Percentiles rank a stretch among this genome's conserved stretches.
phyloP scores from a whole-genome alignment of 2,113 vertebrate species.

The Paratilapia polleni region DNA sequence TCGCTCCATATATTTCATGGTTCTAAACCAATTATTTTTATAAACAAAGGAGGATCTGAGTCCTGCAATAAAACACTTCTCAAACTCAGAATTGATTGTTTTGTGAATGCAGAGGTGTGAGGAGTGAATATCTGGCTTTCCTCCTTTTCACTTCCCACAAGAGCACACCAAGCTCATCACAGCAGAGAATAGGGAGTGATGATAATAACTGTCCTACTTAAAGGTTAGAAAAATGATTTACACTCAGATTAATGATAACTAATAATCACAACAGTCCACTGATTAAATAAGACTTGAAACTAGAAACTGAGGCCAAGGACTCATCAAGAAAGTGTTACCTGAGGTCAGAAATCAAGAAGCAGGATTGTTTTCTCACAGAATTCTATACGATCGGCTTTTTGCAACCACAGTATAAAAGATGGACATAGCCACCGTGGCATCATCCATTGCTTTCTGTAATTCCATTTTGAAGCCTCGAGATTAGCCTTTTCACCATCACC shows the following conservation, averaged over 20 bases:
- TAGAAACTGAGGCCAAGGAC: neutral
- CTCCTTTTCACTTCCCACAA: neutral
- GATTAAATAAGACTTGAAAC: neutral
- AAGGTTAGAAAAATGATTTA: neutral
- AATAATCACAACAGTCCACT: neutral
- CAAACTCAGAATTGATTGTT: neutral
- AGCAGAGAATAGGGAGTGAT: neutral
- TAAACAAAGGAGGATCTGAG: constrained; percentile 16
- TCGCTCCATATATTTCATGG: constrained; percentile 25
- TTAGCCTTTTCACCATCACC: no score
- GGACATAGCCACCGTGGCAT: neutral
- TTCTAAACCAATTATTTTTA: constrained; percentile 27
- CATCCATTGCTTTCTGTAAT: no score
- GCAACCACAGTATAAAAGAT: neutral
- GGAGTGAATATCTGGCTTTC: neutral
- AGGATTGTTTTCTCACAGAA: neutral
- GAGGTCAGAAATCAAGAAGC: neutral
- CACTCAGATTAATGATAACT: neutral
- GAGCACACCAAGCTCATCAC: neutral
- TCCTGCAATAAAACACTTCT: constrained; percentile 8
- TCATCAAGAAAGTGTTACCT: no score
- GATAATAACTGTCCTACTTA: neutral
- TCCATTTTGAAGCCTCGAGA: no score
- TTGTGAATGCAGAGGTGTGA: neutral
- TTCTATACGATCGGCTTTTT: neutral